Base-by-base conservation (phyloP, 35 echinoderm and acorn worm genomes). In the Heliocidaris erythrogramma region DNA sequence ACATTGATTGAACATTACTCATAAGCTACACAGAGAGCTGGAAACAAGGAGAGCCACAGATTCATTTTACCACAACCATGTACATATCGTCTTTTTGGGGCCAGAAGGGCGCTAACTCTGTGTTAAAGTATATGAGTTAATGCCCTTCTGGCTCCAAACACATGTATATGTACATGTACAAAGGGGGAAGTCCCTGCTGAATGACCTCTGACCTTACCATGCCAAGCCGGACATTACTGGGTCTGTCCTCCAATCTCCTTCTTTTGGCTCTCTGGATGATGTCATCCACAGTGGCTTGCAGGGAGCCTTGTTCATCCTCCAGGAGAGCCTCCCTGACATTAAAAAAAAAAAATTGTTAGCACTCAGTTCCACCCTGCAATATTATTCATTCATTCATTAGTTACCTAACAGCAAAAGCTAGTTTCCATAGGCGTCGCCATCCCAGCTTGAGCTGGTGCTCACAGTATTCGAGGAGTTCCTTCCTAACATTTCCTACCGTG, bases 201-300 rank as follows among this genome's bases (percentile, higher is more conserved):
- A 85, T 42, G 31, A 42, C 87, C 31, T 89, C 31, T 42, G 30
- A 32, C 84, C 95, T 96, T 94, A 99, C 98, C 98, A 99, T 99
- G 10, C 98, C 98, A 12, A 99, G 98, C 47, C 98, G 31, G 86
- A 99, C 94, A 96, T 99, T 99, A 8, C 89, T 95, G 17, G 98
- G 98, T 92, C 96, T 90, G 48, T 99, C 98, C 7, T 94, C 31
- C 13, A 99, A 88, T 21, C 98, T 88, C 85, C 94, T 96, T 52
- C 98, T 94, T 94, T 99, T 99, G 14, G 97, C 98, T 94, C 98
- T 71, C 16, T 96, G 97, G 30, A 99, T 95, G 97, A 99, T 99
- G 96, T 99, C 98, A 97, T 99, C 98, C n/a, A 99, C 96, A 9
- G 97, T 97, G 18, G 97, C 93, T 90, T 97, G 98, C 13, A 99